Evolutionary conservation across 2,797 vertebrate species (phyloP), one percentile per base, ranked within the genome.

Genomic region (Remorina albescens): DNA sequence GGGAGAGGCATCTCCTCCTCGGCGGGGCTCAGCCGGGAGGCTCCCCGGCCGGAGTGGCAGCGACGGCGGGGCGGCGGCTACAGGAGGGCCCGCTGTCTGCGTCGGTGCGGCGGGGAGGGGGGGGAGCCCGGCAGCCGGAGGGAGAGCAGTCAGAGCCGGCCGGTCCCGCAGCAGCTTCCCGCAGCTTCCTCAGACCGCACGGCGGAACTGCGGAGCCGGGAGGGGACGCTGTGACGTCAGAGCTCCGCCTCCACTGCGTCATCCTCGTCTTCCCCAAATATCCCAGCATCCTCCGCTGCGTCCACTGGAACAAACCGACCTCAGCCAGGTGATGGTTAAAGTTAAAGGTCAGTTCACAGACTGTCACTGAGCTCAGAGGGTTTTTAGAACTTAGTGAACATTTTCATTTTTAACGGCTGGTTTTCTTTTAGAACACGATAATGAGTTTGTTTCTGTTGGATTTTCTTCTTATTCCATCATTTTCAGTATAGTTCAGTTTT

Each of bases 11-110:
- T 81, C 72, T 53, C 68, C 72, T 74, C 72, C 69, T 26, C 63
- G 25, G 80, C 78, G 66, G 72, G 63, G 57, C 67, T 60, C 78
- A 30, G 78, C 73, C 37, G 76, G 49, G 51, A 58, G 46, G 76
- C 50, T 71, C 67, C 72, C 76, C 71, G 82, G 76, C 67, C 28
- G 67, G 25, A 51, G 64, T 42, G 32, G 19, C 37, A 5, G 61
- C 49, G 54, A 67, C 80, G 53, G 64, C 81, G 81, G 78, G 81
- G 82, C 76, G 78, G 79, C 56, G 83, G 78, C 78, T 76, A 53
- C 71, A 63, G 63, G 51, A 50, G 78, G 78, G 71, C 76, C 70
- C 71, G 75, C 10, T 49, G 81, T n/a, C 1, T 2, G 59, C 5
- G 64, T 23, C 25, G 59, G 51, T 23, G 63, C 56, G 16, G 66